Evolutionary conservation across 2,888 invertebrate species (phyloP), one percentile per base, ranked within the genome.

Genomic region (Hirtodrosophila alboralis): DNA sequence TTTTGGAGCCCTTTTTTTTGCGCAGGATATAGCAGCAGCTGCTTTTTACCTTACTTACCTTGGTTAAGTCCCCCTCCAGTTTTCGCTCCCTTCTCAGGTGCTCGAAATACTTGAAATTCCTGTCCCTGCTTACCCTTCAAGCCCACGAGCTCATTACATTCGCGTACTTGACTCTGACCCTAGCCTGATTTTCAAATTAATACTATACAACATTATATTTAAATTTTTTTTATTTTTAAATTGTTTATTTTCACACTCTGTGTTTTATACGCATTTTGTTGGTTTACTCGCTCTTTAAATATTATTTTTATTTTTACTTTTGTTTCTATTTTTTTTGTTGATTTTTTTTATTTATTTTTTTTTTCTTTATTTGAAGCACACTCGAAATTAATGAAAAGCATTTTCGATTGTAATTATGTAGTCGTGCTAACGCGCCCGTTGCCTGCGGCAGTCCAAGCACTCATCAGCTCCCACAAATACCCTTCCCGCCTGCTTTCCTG

Each of bases 351-450:
- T 40, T 40, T 33, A 12, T 21, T 44, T 5, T 5, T 4, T 1
- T 18, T 5, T 2, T 61, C n/a, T 54, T 36, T 43, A 63, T 52
- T 63, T 62, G 63, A 59, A 83, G 67, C 65, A 60, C 65, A 84
- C 81, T 84, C 62, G 75, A 79, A 79, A 79, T 81, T 84, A 84
- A 79, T 79, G 84, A 84, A 79, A 81, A 84, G 66, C 79, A 81
- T 81, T 79, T 79, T 79, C 78, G 78, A 79, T 79, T 79, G 79
- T 79, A 84, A 84, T 79, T 79, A 81, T 78, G 84, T 78, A 73
- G 81, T 79, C 71, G 84, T 73, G 77, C 77, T 61, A 80, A 70
- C 67, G 78, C 70, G 81, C 47, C 67, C 60, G 33, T 56, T 44
- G 54, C 63, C 60, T 40, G 53, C 30, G 72, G 69, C 62, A 16